Base-by-base conservation (phyloP, 1,140 invertebrate genomes). In the Philopotamus ludificatus region DNA sequence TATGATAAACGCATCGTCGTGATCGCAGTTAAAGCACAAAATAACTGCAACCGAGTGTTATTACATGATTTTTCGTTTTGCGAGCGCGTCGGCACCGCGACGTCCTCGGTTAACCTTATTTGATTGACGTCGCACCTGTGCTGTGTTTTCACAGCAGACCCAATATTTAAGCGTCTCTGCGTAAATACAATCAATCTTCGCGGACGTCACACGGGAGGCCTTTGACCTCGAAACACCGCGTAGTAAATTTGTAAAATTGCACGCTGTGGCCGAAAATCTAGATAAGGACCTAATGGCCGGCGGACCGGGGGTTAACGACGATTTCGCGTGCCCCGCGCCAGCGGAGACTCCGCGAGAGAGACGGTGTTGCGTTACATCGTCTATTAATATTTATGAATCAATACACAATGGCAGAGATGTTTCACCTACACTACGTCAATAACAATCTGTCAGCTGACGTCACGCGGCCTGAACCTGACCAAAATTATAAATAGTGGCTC, bases 321-420 rank as follows among this genome's bases (percentile, higher is more conserved):
- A 12, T 4, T 34, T 34, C 28, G 28, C 28, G 28, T 34, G 28
- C 28, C 28, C n/a, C n/a, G 28, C 28, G 12, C 28, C 4, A 34
- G 28, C 28, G 4, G 28, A 12, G 44, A 47, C 44, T 16, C 44
- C 18, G 10, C 51, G n/a, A 25, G 51, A 54, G n/a, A 18, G 20
- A 25, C 12, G 22, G 51, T 51, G 49, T 21, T 23, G n/a, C n/a
- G 49, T 51, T 51, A 23, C 23, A 8, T 7, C 7, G 8, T 21
- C 51, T 54, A 54, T 54, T 26, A 54, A 54, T 54, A 54, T 54
- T 54, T 54, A 54, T 54, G 51, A 54, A 54, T 54, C 51, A 18
- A 54, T 21, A 21, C 49, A 51, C 49, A 51, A 51, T 54, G 23
- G 51, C 16, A 10, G 49, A 23, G 49, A 34, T 34, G 28, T 25